Evolutionary conservation across 2,113 vertebrate species (phyloP).

Genomic region (Bungarus multicinctus): DNA sequence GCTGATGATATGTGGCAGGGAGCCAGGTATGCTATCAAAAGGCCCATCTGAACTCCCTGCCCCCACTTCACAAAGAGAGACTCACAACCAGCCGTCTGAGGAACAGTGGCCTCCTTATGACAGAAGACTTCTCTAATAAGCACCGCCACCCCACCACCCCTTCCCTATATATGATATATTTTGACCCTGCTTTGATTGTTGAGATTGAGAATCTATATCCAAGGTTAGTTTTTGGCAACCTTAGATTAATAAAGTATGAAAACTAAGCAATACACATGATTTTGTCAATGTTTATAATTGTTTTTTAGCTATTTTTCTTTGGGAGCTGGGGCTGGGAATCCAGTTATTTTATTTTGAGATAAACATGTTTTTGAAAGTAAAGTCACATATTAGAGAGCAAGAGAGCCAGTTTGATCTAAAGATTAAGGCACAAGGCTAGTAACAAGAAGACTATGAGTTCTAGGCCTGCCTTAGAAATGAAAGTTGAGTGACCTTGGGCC

Average conservation of each 20-base stretch:
- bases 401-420: background rate
- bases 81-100: no score
- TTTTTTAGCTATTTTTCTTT: background rate
- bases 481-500: no score
- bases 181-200: background rate
- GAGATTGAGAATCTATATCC: background rate
- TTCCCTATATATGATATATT: background rate
- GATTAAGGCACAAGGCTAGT: background rate
- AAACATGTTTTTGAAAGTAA: background rate
- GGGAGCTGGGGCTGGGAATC: background rate
- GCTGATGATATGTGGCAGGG: no score
- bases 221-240: background rate
- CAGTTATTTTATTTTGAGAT: background rate
- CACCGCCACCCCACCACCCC: no score
- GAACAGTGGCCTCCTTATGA: no score
- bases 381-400: background rate
- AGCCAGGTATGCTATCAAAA: no score
- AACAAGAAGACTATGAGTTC: background rate
- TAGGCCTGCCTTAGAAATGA: background rate
- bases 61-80: no score
- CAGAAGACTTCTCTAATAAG: no score
- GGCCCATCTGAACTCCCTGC: no score
- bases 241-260: background rate
- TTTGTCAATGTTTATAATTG: background rate
- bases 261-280: background rate